Conservation (phyloP, 1,140 invertebrate species). For the Battus philenor region DNA sequence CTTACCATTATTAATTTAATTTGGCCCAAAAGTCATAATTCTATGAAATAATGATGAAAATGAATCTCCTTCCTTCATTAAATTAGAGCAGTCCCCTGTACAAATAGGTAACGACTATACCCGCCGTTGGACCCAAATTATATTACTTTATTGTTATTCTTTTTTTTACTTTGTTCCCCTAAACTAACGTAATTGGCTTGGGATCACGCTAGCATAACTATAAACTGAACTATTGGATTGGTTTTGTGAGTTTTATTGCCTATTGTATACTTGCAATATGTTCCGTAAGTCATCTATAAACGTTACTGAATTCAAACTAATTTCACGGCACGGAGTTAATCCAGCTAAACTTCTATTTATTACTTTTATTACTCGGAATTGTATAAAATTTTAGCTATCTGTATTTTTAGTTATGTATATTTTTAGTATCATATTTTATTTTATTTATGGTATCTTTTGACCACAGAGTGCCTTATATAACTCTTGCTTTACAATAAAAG, state of each 20-base stretch:
- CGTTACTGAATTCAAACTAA: too few relatives aligned
- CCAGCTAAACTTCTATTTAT: too few relatives aligned
- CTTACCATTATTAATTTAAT: conserved; percentile 29
- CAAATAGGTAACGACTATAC: conserved; percentile 62
- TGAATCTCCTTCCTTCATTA: conserved; percentile 61
- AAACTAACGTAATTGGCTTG: conserved; percentile 68
- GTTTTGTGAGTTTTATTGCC: conserved; percentile 47
- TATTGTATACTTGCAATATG: conserved; percentile 21
- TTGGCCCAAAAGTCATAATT: conserved; percentile 22
- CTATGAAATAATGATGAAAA: conserved; percentile 49
- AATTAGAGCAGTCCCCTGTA: conserved; percentile 60
- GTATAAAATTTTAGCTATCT: too few relatives aligned
- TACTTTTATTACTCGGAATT: too few relatives aligned
- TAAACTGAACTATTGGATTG: conserved; percentile 66
- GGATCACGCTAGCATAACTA: conserved; percentile 68
- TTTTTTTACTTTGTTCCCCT: conserved; percentile 66
- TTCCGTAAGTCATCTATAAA: conserved; percentile 6
- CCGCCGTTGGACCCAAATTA: conserved; percentile 60
- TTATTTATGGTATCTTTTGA: too few relatives aligned
- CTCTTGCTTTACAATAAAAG: too few relatives aligned
- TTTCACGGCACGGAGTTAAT: too few relatives aligned
- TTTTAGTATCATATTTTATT: too few relatives aligned
- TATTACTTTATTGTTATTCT: conserved; percentile 73
- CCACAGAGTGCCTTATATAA: too few relatives aligned
- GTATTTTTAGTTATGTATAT: too few relatives aligned